Conservation (phyloP, 2,888 invertebrate genomes). For the Polydrusus tereticollis region DNA sequence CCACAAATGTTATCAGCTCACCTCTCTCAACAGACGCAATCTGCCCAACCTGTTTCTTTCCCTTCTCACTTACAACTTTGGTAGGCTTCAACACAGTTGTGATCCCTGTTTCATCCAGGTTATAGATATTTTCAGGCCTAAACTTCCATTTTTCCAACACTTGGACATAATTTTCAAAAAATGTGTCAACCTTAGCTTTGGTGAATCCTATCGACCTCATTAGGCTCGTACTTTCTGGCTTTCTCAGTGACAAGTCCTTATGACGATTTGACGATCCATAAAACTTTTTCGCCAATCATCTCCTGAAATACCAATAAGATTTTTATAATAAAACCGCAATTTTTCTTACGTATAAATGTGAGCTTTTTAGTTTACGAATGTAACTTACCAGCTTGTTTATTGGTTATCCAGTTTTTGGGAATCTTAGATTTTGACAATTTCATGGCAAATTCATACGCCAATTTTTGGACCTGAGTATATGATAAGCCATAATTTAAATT, state of each 20-base stretch:
- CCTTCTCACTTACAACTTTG: slow-evolving; percentile 31
- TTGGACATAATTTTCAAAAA: slow-evolving; percentile 36
- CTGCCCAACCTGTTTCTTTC: slow-evolving; percentile 42
- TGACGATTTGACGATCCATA: slow-evolving; percentile 32
- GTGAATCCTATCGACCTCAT: slow-evolving; percentile 44
- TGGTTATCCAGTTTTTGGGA: too few species aligned
- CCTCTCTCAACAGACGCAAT: slow-evolving; percentile 43
- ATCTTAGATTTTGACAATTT: too few species aligned
- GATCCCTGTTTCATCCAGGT: slow-evolving; percentile 44
- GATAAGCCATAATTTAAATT: too few species aligned
- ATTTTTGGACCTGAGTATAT: too few species aligned
- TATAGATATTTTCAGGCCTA: slow-evolving; percentile 11
- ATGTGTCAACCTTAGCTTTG: slow-evolving; percentile 28
- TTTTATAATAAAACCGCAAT: neutral
- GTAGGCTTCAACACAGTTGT: slow-evolving; percentile 38
- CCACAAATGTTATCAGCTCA: slow-evolving; percentile 47
- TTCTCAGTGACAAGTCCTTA: slow-evolving; percentile 26
- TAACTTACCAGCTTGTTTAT: too few species aligned
- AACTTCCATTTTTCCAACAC: slow-evolving; percentile 10
- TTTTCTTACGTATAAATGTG: neutral
- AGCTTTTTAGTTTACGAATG: neutral
- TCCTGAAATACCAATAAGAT: slow-evolving; percentile 13
- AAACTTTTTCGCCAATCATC: slow-evolving; percentile 34
- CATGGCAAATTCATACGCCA: too few species aligned
- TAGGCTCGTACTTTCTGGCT: slow-evolving; percentile 54